Percentiles rank a stretch among this genome's conserved stretches.
Evolutionary conservation across 2,888 invertebrate genomes (phyloP).

Genomic region (Metellina segmentata): DNA sequence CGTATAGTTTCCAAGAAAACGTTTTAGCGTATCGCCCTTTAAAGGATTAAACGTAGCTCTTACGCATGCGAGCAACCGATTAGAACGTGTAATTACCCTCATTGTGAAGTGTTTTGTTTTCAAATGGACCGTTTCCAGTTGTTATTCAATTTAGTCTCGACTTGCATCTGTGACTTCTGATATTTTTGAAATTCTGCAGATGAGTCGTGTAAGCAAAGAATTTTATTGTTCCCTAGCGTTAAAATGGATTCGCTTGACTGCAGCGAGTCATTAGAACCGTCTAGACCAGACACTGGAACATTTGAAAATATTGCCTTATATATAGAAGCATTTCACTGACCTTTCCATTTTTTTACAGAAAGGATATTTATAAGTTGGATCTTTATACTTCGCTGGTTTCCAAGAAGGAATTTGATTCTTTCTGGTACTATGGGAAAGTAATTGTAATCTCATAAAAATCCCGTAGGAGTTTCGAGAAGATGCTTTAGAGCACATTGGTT

Average conservation of each 20-base stretch:
- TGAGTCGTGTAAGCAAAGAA: not conserved
- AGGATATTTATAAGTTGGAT: not conserved
- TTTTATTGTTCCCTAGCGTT: not conserved
- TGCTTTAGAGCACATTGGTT: no score
- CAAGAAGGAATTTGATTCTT: not conserved
- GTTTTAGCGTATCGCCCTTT: no score
- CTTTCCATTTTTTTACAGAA: not conserved
- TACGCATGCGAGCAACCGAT: no score
- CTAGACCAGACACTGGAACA: not conserved
- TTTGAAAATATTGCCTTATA: not conserved
- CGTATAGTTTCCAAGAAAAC: no score
- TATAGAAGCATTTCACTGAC: not conserved
- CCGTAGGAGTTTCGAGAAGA: no score
- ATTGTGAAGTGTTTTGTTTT: no score
- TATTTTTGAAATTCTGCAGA: not conserved
- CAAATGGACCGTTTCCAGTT: no score
- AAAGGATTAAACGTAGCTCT: no score
- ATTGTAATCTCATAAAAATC: no score
- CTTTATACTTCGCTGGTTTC: not conserved
- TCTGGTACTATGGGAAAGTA: not conserved
- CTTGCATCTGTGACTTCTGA: no score
- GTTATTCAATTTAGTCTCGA: no score
- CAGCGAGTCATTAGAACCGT: not conserved
- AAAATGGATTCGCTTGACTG: not conserved
- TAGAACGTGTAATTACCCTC: no score